These are phyloP conservation scores for Sesamia inferens DNA, from an alignment of 2,888 invertebrate species.

Conservation along the genomic window DNA sequence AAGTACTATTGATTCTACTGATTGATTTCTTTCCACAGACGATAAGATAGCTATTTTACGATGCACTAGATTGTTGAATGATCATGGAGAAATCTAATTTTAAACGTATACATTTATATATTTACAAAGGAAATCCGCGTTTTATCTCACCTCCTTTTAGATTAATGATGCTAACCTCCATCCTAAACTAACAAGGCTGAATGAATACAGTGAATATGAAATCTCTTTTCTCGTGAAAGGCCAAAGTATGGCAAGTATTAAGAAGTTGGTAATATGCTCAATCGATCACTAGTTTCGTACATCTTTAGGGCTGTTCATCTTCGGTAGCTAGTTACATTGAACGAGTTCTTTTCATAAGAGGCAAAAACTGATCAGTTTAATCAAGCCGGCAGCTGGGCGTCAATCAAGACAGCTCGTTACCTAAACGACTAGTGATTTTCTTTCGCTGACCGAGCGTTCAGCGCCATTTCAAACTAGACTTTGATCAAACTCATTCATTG, in stretches of 20 bases:
- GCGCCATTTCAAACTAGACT: conserved; percentile 77
- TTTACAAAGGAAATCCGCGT: conserved; percentile 46
- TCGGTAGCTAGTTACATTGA: conserved; percentile 76
- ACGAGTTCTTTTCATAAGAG: conserved; percentile 83
- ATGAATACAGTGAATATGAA: conserved; percentile 33
- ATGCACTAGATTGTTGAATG: conserved; percentile 28
- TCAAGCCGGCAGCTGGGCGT: conserved; percentile 81
- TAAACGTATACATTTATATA: conserved; percentile 52
- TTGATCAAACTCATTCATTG: conserved; percentile 59
- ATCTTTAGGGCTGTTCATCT: conserved; percentile 67
- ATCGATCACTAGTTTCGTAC: conserved; percentile 56
- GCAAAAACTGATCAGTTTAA: conserved; percentile 88
- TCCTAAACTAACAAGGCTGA: conserved; percentile 42
- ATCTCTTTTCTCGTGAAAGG: conserved; percentile 62
- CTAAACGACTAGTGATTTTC: conserved; percentile 86
- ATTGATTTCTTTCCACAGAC: conserved; percentile 30
- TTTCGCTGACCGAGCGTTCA: conserved; percentile 82
- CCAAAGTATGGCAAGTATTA: conserved; percentile 43
- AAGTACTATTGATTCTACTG: conserved; percentile 19
- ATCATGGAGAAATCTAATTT: conserved; percentile 46
- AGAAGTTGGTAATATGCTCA: conserved; percentile 47
- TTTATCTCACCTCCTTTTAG: conserved; percentile 27
- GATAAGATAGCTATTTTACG: conserved; percentile 35
- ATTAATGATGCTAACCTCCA: conserved; percentile 28
- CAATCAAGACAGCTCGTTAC: conserved; percentile 87